Evolutionary conservation across 2,113 vertebrate genomes (phyloP), one percentile per base, ranked within the genome.

Genomic region (Numenius arquata): DNA sequence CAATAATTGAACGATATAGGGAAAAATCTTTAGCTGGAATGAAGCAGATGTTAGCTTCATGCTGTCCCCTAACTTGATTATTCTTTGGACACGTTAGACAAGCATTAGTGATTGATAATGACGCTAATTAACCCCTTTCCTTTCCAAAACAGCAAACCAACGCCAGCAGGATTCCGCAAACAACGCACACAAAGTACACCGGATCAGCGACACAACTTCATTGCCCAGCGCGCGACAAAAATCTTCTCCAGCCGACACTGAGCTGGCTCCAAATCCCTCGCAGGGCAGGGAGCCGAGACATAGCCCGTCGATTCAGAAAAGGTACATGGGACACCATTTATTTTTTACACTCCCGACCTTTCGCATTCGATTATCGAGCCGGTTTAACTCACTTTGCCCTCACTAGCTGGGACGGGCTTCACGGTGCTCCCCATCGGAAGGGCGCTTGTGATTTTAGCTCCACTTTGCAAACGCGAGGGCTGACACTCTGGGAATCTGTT

Each of bases 31-130:
- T 97, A 97, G 97, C 95, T 96, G 96, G 97, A 97, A 97, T 91
- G 97, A 97, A 97, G 98, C 98, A 98, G 98, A 98, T 98, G 98
- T 97, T 97, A 97, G 95, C 97, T 98, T 95, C 98, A 82, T 97
- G 98, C 98, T 96, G 89, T 95, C 90, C 96, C 96, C 97, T 98
- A 98, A 98, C 98, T 98, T 97, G 98, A 98, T 98, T 98, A 98
- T 98, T 98, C 98, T 98, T 98, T 98, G 98, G 98, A 98, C 98
- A 96, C 63, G 85, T 98, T 98, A 98, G 98, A 97, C 98, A 97
- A 97, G 97, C 97, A 97, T 98, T 97, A 97, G 98, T 98, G 98
- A 98, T 98, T 98, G 98, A 98, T 98, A 98, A 98, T 97, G 98
- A 98, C 63, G 95, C 95, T 98, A 97, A 98, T 98, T 98, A 98